phyloP scores from a whole-genome alignment of 2,797 vertebrate genomes.

The Micropoecilia bifurca region DNA sequence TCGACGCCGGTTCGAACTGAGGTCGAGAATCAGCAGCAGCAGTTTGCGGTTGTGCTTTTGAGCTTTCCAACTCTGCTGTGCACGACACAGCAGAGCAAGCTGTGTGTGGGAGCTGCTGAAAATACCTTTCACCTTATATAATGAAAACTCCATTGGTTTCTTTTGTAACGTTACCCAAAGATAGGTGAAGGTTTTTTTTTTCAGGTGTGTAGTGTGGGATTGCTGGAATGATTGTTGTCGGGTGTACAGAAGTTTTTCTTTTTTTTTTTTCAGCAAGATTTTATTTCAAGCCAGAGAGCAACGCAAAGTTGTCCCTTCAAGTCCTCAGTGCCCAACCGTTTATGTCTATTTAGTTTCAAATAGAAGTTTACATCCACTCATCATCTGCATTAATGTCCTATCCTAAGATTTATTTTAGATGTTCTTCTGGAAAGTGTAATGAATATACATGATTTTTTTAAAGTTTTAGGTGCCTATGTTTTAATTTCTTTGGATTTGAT shows the following conservation, averaged over 20 bases:
- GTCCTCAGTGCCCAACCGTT: neutral
- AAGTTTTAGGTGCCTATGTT: neutral
- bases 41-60: slow-evolving; percentile 25
- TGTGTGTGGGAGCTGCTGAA: slow-evolving; percentile 64
- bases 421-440: neutral
- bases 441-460: neutral
- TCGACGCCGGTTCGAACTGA: slow-evolving; percentile 51
- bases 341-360: neutral
- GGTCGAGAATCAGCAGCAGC: slow-evolving; percentile 33
- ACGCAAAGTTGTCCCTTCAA: neutral
- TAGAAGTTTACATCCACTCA: neutral
- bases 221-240: slow-evolving; percentile 10
- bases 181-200: slow-evolving; percentile 34
- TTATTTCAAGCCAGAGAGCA: neutral
- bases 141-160: slow-evolving; percentile 53
- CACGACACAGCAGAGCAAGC: slow-evolving; percentile 28
- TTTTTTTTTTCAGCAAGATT: neutral
- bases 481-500: neutral
- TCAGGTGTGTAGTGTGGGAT: slow-evolving; percentile 37
- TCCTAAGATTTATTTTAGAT: neutral
- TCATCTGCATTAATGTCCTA: neutral
- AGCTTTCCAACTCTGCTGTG: slow-evolving; percentile 41
- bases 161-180: slow-evolving; percentile 41
- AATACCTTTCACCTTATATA: slow-evolving; percentile 65
- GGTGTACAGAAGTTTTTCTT: neutral